Percentiles rank a stretch among this genome's conserved stretches.
phyloP scores from a whole-genome alignment of 2,113 vertebrate genomes.

The Zootoca vivipara region DNA sequence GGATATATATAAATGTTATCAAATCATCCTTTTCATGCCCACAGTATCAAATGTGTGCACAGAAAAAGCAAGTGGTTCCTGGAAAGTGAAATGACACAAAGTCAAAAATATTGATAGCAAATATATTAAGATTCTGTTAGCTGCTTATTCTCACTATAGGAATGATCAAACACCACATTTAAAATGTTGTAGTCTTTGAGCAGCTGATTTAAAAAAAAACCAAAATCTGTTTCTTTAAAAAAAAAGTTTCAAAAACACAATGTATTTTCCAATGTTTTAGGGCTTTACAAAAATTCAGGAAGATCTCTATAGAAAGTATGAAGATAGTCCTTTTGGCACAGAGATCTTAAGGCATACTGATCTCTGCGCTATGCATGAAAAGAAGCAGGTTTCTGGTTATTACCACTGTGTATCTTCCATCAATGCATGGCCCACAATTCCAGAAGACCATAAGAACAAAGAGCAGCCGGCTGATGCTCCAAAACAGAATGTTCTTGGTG shows the following conservation, averaged over 20 bases:
- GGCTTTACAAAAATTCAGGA: slow-evolving; percentile 55
- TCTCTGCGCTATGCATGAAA: slow-evolving; percentile 70
- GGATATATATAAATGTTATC: not conserved
- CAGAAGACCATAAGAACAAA: slow-evolving; percentile 7
- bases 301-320: slow-evolving; percentile 64
- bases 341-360: slow-evolving; percentile 58
- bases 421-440: not conserved
- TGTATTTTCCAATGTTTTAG: slow-evolving; percentile 37
- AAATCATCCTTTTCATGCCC: not conserved
- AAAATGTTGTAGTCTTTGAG: too few species aligned
- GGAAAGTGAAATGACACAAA: too few species aligned
- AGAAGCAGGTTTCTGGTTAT: slow-evolving; percentile 66
- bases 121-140: not conserved
- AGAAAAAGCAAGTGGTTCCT: not conserved
- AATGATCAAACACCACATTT: too few species aligned
- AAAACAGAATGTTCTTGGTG: not conserved
- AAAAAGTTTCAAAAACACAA: not conserved
- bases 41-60: too few species aligned
- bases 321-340: slow-evolving; percentile 61
- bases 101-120: too few species aligned
- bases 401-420: slow-evolving; percentile 59
- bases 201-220: too few species aligned
- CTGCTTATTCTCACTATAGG: not conserved
- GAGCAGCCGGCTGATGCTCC: slow-evolving; percentile 8
- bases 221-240: too few species aligned